Evolutionary conservation across 2,797 vertebrate genomes (phyloP).

Genomic region (Siniperca undulata): DNA sequence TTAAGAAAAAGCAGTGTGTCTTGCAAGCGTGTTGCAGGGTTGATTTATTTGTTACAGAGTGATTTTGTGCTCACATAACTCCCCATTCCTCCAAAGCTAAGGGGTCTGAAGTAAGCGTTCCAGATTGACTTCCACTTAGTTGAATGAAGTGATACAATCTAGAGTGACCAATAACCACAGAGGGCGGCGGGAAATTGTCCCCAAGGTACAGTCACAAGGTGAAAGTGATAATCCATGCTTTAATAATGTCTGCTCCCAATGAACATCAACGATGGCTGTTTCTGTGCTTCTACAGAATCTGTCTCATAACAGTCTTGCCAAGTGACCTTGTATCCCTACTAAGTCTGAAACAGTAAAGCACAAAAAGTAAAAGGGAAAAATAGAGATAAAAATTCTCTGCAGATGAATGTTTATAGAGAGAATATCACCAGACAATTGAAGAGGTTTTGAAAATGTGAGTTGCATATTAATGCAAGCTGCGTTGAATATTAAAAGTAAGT

Average conservation of each 20-base stretch:
- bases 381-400: background rate
- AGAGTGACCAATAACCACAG: slow-evolving; percentile 63
- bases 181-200: slow-evolving; percentile 61
- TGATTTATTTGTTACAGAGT: slow-evolving; percentile 74
- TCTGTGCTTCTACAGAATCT: slow-evolving; percentile 25
- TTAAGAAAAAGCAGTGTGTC: slow-evolving; percentile 79
- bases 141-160: slow-evolving; percentile 67
- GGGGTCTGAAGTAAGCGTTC: slow-evolving; percentile 39
- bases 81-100: slow-evolving; percentile 39
- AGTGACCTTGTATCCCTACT: slow-evolving; percentile 43
- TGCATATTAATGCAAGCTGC: slow-evolving; percentile 9
- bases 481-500: slow-evolving; percentile 15
- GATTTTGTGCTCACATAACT: slow-evolving; percentile 48
- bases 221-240: slow-evolving; percentile 68
- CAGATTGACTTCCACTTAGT: slow-evolving; percentile 74
- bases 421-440: slow-evolving; percentile 7
- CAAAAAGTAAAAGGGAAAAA: background rate
- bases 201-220: slow-evolving; percentile 62
- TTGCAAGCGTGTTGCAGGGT: slow-evolving; percentile 44
- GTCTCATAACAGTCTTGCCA: slow-evolving; percentile 14
- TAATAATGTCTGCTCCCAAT: slow-evolving; percentile 54
- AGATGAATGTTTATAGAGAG: slow-evolving; percentile 18
- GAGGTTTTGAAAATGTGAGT: background rate
- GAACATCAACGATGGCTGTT: slow-evolving; percentile 28
- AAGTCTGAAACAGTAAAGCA: background rate